Conservation (phyloP, 2,888 invertebrate species). For the Calliphora vomitoria region DNA sequence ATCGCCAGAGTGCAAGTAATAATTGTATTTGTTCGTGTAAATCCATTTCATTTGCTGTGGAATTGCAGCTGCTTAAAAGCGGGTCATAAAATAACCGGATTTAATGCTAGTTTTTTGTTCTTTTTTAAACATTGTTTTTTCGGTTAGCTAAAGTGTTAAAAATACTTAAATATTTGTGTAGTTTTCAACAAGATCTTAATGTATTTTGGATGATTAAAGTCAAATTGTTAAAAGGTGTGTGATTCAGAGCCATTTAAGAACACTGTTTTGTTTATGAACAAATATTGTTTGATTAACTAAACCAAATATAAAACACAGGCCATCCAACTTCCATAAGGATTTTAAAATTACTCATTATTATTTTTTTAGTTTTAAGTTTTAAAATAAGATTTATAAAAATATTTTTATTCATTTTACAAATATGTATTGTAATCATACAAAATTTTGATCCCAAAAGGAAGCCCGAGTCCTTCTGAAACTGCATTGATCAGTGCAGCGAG, state of each 20-base stretch:
- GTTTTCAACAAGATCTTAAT: slow-evolving; percentile 7
- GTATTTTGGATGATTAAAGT: background rate
- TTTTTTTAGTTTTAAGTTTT: too few species aligned
- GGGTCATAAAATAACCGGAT: slow-evolving; percentile 59
- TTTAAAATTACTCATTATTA: too few species aligned
- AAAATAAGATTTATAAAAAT: too few species aligned
- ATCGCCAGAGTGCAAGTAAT: background rate
- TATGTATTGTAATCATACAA: too few species aligned
- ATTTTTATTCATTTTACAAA: too few species aligned
- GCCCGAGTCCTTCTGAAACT: too few species aligned
- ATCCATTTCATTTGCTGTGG: slow-evolving; percentile 49
- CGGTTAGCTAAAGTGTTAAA: slow-evolving; percentile 53
- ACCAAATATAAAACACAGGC: too few species aligned
- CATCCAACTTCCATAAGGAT: too few species aligned
- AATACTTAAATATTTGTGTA: slow-evolving; percentile 28
- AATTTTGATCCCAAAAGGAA: too few species aligned
- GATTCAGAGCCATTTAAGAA: background rate
- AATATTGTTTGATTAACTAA: too few species aligned
- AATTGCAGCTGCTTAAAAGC: slow-evolving; percentile 63
- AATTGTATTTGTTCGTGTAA: slow-evolving; percentile 52
- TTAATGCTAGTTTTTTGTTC: slow-evolving; percentile 24
- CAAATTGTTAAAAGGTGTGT: background rate
- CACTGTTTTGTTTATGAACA: too few species aligned
- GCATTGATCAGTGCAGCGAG: too few species aligned
- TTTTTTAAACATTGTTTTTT: slow-evolving; percentile 8